phyloP scores from a whole-genome alignment of 2,113 vertebrate genomes.

The Ctenodactylus gundi region DNA sequence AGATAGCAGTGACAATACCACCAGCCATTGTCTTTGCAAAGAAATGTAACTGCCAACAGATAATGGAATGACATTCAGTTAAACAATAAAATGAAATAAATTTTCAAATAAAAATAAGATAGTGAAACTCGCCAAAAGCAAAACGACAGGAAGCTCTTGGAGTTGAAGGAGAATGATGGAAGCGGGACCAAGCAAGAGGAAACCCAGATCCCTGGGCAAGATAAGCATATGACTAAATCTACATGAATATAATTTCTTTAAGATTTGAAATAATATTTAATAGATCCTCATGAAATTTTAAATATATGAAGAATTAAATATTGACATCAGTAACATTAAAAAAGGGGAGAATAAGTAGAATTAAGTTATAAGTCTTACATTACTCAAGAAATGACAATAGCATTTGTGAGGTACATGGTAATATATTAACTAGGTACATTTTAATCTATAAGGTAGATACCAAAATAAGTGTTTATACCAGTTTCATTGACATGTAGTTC shows the following conservation, averaged over 20 bases:
- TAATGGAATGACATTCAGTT: neutral
- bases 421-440: neutral
- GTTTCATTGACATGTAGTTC: neutral
- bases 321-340: neutral
- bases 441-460: neutral
- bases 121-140: neutral
- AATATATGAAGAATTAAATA: conserved; percentile 2
- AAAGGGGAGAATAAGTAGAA: neutral
- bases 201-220: neutral
- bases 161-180: neutral
- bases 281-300: neutral
- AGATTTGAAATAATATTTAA: neutral
- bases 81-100: conserved; percentile 13
- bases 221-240: neutral
- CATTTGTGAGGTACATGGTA: neutral
- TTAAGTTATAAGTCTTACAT: neutral
- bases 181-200: no score
- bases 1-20: neutral
- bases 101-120: neutral
- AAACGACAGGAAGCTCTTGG: neutral
- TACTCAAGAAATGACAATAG: neutral
- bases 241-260: neutral
- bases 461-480: neutral
- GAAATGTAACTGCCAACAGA: neutral
- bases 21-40: neutral